Evolutionary conservation across 2,888 invertebrate species (phyloP), one percentile per base, ranked within the genome.

Genomic region (Drosophila fulvimacula): DNA sequence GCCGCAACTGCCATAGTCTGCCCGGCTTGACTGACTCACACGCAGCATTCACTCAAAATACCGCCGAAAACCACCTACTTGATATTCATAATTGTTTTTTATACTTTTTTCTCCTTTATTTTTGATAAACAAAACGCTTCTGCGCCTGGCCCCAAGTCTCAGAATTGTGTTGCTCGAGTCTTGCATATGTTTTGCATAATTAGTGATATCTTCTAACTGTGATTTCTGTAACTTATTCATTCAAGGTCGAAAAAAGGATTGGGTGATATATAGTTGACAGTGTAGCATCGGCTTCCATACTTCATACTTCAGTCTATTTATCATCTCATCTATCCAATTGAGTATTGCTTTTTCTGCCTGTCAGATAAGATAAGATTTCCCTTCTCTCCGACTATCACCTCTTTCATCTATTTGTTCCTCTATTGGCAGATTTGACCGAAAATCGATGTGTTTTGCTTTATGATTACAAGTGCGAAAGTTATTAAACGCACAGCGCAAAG

Each of bases 381-480:
- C 17, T 17, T 39, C 39, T 1, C 0, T 39, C 15, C 15, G 34
- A 5, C 34, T 15, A 39, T 39, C 17, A 13, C 10, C 27, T 27
- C 9, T 24, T n/a, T 27, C 10, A n/a, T 15, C 4, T 3, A 10
- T 10, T 2, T 27, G 1, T 2, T 46, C 15, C 24, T n/a, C n/a
- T 46, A n/a, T 27, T 15, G 10, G 4, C 10, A 10, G 9, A 17
- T 39, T 41, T 19, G 2, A 13, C 11, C 6, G 19, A 27, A 46
- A 27, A 27, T 17, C 27, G 27, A 19, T 9, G 27, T 52, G 6
- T n/a, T 17, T 27, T 11, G 15, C n/a, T 15, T 41, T 39, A 21
- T 59, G 17, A 19, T 53, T 53, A 30, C 19, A 42, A 17, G 59
- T 42, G 70, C 63, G 60, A 70, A 81, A 68, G 69, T 71, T 71